Evolutionary conservation across 2,888 invertebrate species (phyloP), one percentile per base, ranked within the genome.

Genomic region (Phymatocera aterrima): DNA sequence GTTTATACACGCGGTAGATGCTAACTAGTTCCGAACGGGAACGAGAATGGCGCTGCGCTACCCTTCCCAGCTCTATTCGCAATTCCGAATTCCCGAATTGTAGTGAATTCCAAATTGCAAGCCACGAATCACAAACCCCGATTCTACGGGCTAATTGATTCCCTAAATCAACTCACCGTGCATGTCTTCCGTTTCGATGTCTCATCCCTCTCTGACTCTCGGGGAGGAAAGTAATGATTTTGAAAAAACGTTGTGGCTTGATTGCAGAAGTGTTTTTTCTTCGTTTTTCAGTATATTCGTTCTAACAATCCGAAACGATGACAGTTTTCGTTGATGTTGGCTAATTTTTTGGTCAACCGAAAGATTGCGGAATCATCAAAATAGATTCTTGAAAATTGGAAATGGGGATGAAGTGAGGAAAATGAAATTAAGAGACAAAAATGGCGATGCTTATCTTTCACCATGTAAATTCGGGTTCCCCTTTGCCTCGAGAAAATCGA

Each of bases 1-100:
- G 84, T 83, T 86, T 83, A 84, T 85, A 82, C 81, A 82, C 80
- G 75, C 79, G 81, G 51, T 77, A 54, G 78, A 77, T 77, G 83
- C 83, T 84, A 83, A 86, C 85, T 85, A 83, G 84, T 83, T 83
- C 81, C 54, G 48, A 51, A 31, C 24, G 12, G 48, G 48, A 72
- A 72, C 48, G 43, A 1, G 65, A 37, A 28, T 28, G 46, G 46
- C 43, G 8, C 43, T 46, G 24, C 18, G 21, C 68, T n/a, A 21
- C 18, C 15, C 15, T 15, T 5, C 51, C 51, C 40, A 5, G 5
- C 51, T n/a, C n/a, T 5, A 12, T n/a, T 18, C 51, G n/a, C n/a
- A 18, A n/a, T 51, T n/a, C 51, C 24, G 24, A 28, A 64, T 21
- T 40, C 18, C 37, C 34, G 64, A 64, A 37, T 64, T 3, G 64